phyloP scores from a whole-genome alignment of 2,888 invertebrate genomes.

The Eristalis intricaria region DNA sequence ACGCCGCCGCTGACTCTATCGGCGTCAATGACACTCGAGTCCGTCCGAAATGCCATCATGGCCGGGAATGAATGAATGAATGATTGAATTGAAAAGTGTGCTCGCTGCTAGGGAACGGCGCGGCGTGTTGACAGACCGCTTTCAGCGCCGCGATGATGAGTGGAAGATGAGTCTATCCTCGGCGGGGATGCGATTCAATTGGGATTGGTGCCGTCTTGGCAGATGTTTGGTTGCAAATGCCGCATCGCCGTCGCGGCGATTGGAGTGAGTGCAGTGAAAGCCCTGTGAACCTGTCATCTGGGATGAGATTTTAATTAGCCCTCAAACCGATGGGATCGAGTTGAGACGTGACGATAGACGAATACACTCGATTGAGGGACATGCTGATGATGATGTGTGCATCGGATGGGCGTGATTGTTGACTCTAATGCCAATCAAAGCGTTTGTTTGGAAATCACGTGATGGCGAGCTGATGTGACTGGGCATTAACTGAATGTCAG shows the following conservation, averaged over 20 bases:
- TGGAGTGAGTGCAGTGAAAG: neutral
- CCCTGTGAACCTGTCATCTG: slow-evolving; percentile 8
- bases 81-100: neutral
- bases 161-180: neutral
- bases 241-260: neutral
- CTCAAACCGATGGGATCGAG: slow-evolving; percentile 1
- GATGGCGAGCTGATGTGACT: neutral
- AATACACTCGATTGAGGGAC: neutral
- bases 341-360: neutral
- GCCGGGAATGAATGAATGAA: neutral
- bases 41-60: neutral
- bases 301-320: slow-evolving; percentile 21
- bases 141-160: neutral
- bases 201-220: neutral
- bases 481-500: neutral
- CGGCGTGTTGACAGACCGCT: slow-evolving; percentile 6
- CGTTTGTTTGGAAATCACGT: neutral
- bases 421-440: neutral
- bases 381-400: neutral
- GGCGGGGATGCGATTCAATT: neutral
- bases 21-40: slow-evolving; percentile 21
- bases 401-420: neutral
- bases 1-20: neutral
- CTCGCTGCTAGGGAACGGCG: neutral
- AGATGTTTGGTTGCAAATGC: slow-evolving; percentile 19